Evolutionary conservation across 1,140 invertebrate species (phyloP).

Genomic region (Plectus sambesii): DNA sequence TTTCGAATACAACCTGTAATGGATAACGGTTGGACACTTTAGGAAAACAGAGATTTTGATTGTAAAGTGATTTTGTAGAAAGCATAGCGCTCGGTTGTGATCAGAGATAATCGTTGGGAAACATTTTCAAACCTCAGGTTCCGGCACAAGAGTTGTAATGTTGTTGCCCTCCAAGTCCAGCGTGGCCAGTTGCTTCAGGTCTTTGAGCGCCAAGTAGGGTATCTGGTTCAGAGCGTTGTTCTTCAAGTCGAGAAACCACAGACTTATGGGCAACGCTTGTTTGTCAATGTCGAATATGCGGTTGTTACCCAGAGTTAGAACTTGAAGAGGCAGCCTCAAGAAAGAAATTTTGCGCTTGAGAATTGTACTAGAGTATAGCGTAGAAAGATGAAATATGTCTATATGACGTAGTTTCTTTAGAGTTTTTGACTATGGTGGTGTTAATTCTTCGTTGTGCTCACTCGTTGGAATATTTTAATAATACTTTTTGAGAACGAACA

Average conservation of each 20-base stretch:
- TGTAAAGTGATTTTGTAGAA: too few species aligned
- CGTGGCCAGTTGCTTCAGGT: conserved; percentile 10
- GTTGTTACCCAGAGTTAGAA: conserved; percentile 18
- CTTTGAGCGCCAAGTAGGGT: conserved; percentile 18
- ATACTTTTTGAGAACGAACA: too few species aligned
- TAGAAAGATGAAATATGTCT: too few species aligned
- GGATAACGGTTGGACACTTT: too few species aligned
- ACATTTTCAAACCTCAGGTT: conserved; percentile 21
- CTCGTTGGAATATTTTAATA: too few species aligned
- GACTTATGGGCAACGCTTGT: conserved; percentile 14
- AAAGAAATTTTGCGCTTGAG: conserved; percentile 19
- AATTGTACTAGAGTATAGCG: conserved; percentile 14
- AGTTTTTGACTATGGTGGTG: too few species aligned
- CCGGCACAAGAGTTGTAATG: conserved; percentile 10
- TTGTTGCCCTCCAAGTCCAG: conserved; percentile 22
- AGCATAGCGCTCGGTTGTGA: too few species aligned
- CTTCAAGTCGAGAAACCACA: conserved; percentile 15
- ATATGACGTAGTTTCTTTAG: too few species aligned
- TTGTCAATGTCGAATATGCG: conserved; percentile 18
- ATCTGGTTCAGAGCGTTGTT: conserved; percentile 19
- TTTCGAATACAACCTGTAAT: conserved; percentile 16
- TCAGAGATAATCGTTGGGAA: too few species aligned
- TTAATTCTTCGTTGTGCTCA: too few species aligned
- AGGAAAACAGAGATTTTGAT: too few species aligned
- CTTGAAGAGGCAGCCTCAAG: conserved; percentile 16